phyloP scores from a whole-genome alignment of 2,113 vertebrate genomes.

The Pelusios castaneus region DNA sequence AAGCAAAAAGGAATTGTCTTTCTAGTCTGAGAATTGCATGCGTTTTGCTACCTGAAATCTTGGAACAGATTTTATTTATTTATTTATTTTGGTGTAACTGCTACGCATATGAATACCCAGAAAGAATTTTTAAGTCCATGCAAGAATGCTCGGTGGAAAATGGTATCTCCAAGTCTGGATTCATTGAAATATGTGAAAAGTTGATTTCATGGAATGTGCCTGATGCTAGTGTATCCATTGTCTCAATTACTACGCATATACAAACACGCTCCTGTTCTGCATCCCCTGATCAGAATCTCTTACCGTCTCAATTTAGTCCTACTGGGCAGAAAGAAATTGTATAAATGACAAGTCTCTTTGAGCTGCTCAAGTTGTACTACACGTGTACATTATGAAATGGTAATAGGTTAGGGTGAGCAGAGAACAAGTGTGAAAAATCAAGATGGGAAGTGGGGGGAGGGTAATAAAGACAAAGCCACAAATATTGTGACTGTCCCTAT shows the following conservation, averaged over 20 bases:
- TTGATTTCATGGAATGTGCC: neutral
- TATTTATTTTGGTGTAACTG: too few relatives aligned
- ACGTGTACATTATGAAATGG: too few relatives aligned
- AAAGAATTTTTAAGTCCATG: neutral
- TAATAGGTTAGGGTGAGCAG: neutral
- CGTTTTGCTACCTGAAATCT: neutral
- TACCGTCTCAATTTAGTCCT: neutral
- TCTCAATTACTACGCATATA: neutral
- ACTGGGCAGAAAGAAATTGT: neutral
- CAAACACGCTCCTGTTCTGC: neutral
- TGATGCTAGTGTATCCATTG: neutral
- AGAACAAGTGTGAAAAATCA: too few relatives aligned
- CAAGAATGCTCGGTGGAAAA: neutral
- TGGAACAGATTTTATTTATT: neutral
- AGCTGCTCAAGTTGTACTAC: neutral
- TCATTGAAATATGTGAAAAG: neutral
- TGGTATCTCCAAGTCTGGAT: neutral
- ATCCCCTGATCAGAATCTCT: neutral
- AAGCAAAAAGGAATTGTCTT: neutral
- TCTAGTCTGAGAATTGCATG: neutral
- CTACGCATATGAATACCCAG: too few relatives aligned
- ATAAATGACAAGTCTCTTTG: neutral
- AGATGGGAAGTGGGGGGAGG: too few relatives aligned
- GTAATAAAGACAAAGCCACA: too few relatives aligned
- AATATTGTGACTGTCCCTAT: too few relatives aligned